phyloP scores from a whole-genome alignment of 2,113 vertebrate genomes.

The Trachemys scripta region DNA sequence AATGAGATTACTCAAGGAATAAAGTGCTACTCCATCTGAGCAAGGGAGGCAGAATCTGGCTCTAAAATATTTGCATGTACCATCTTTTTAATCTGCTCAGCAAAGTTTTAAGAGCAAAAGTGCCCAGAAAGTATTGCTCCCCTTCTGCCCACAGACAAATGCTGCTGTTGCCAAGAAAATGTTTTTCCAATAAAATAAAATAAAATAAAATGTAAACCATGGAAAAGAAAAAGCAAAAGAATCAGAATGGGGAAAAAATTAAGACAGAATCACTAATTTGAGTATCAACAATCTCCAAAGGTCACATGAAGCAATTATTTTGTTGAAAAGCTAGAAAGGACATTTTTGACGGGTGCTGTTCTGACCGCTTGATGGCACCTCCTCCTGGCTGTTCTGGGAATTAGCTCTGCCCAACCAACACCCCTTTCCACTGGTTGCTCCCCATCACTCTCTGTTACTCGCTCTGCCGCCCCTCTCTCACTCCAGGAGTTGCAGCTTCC shows the following conservation, averaged over 20 bases:
- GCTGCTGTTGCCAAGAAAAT: not conserved
- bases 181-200: not conserved
- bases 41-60: not conserved
- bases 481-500: not conserved
- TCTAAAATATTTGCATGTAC: constrained; percentile 10
- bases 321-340: constrained; percentile 40
- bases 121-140: not conserved
- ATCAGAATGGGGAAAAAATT: constrained; percentile 23
- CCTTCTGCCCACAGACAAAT: not conserved
- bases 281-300: constrained; percentile 35
- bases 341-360: not conserved
- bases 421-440: not conserved
- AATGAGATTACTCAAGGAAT: constrained; percentile 5
- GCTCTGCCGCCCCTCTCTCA: not conserved
- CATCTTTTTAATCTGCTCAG: not conserved
- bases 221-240: not conserved
- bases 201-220: not conserved
- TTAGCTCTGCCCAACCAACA: not conserved
- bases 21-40: not conserved
- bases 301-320: constrained; percentile 29
- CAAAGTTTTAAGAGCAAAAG: not conserved
- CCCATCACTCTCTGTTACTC: not conserved
- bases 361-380: not conserved
- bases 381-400: not conserved
- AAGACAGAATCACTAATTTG: constrained; percentile 37